These are phyloP conservation scores for Clepsis dumicolana DNA, from an alignment of 2,888 invertebrate genomes.

Conservation along the genomic window DNA sequence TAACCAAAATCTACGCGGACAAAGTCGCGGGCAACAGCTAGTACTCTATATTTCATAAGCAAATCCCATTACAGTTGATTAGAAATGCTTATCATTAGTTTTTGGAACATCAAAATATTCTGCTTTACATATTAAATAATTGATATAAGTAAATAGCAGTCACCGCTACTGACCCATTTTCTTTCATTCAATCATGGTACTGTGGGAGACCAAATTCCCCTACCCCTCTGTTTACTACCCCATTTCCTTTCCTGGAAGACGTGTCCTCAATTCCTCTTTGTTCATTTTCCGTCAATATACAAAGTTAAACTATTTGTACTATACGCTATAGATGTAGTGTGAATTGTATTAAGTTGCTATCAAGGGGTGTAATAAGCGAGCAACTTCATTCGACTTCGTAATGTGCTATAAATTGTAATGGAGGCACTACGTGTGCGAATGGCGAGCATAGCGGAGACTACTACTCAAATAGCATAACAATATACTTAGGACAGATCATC, in stretches of 20 bases:
- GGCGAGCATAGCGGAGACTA: conserved; percentile 29
- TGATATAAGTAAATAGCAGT: no score
- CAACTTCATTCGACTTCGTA: conserved; percentile 57
- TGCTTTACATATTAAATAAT: no score
- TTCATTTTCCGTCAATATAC: not conserved
- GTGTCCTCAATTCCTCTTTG: not conserved
- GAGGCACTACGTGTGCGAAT: conserved; percentile 33
- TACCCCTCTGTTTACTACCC: not conserved
- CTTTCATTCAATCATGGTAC: not conserved
- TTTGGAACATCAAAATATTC: no score
- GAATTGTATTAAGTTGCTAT: conserved; percentile 46
- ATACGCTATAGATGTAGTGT: not conserved
- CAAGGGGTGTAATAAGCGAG: conserved; percentile 50
- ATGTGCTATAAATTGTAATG: conserved; percentile 58
- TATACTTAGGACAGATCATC: not conserved
- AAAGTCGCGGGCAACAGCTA: no score
- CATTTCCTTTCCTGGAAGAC: not conserved
- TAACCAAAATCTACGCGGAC: no score
- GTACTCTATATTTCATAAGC: no score
- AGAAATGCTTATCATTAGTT: no score
- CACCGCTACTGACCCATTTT: not conserved
- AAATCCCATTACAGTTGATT: no score
- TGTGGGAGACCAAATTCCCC: not conserved
- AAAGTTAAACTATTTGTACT: not conserved
- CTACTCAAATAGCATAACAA: conserved; percentile 9